A percentile compares a stretch with the other conserved stretches of the same genome.
Evolutionary conservation across 2,888 invertebrate genomes (phyloP).

Genomic region (Malacosoma neustria): DNA sequence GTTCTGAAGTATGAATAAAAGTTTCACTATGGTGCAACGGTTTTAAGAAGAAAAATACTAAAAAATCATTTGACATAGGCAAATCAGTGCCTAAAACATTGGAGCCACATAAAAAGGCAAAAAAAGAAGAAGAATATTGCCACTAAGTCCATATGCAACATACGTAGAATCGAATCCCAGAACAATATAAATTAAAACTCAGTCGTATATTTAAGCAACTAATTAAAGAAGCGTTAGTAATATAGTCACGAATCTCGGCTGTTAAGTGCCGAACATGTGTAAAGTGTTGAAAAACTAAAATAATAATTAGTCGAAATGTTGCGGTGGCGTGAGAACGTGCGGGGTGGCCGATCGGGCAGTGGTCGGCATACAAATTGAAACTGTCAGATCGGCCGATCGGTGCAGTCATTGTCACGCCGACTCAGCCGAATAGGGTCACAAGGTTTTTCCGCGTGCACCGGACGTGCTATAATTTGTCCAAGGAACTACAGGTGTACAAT

Average conservation of each 20-base stretch:
- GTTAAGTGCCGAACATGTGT: conserved; percentile 44
- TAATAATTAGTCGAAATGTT: conserved; percentile 61
- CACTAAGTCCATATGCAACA: no score
- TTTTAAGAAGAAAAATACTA: no score
- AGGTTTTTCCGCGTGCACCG: conserved; percentile 1
- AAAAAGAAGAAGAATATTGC: no score
- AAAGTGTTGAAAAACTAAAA: conserved; percentile 48
- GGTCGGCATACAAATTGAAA: conserved; percentile 57
- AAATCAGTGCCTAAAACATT: no score
- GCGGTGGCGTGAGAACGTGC: conserved; percentile 59
- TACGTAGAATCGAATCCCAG: no score
- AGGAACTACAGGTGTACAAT: no score
- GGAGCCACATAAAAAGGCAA: no score
- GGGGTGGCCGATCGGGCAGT: conserved; percentile 45
- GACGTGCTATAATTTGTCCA: conserved; percentile 9
- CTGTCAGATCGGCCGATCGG: conserved; percentile 46
- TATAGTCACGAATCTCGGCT: conserved; percentile 39
- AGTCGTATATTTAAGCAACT: background rate
- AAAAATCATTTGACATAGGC: no score
- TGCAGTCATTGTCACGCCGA: conserved; percentile 19
- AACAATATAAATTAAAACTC: background rate
- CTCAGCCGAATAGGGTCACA: conserved; percentile 12
- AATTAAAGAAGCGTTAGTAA: conserved; percentile 20
- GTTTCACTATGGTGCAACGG: background rate
- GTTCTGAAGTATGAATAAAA: no score